Evolutionary conservation across 2,113 vertebrate species (phyloP).

Genomic region (Egretta garzetta): DNA sequence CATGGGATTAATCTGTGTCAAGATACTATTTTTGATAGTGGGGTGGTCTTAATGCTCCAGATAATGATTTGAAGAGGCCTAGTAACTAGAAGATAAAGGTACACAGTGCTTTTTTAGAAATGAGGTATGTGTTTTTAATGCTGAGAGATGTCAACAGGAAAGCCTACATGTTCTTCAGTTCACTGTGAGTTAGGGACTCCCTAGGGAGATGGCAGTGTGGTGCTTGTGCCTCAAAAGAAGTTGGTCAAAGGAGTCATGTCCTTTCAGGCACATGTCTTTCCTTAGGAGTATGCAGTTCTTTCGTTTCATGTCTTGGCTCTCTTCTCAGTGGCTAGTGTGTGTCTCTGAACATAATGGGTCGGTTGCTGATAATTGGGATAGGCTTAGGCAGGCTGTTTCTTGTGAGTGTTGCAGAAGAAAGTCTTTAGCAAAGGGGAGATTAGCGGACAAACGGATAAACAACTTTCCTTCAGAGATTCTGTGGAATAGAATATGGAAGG

Average conservation of each 20-base stretch:
- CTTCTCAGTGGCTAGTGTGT: background rate
- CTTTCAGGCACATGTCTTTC: background rate
- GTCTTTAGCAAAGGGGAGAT: background rate
- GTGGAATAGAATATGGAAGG: background rate
- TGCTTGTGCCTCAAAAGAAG: background rate
- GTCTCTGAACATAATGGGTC: background rate
- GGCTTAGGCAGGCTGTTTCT: background rate
- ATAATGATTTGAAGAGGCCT: background rate
- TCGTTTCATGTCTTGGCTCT: background rate
- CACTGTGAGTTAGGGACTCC: background rate
- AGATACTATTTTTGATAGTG: background rate
- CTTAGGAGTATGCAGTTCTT: no score
- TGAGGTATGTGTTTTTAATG: accelerated
- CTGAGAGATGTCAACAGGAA: background rate
- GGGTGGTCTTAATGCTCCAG: background rate
- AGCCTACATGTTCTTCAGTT: accelerated
- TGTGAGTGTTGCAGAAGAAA: background rate
- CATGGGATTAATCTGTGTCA: background rate
- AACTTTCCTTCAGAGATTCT: background rate
- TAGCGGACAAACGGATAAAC: background rate
- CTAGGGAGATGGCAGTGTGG: background rate
- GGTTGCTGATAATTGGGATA: background rate
- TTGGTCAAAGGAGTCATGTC: background rate
- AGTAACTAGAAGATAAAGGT: background rate
- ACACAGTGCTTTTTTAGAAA: background rate